phyloP scores from a whole-genome alignment of 2,113 vertebrate genomes.

The Stercorarius parasiticus region DNA sequence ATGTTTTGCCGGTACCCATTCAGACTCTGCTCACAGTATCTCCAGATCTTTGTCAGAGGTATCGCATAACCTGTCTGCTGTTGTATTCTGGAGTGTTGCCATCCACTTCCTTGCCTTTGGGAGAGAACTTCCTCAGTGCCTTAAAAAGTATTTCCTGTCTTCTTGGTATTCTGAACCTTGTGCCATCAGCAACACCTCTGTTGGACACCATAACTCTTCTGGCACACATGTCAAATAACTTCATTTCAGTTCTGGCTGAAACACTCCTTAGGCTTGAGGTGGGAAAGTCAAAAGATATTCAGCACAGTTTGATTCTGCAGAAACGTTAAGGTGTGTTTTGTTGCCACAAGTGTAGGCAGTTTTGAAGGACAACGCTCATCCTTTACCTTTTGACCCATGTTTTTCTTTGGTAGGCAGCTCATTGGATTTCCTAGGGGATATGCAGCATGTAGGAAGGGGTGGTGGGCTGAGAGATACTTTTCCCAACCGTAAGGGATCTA shows the following conservation, averaged over 20 bases:
- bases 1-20: not conserved
- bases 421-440: not conserved
- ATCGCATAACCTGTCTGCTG: not conserved
- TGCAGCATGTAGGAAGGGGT: not conserved
- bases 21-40: not conserved
- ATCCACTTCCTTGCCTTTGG: not conserved
- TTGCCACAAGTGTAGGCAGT: not conserved
- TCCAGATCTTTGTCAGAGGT: not conserved
- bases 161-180: not conserved
- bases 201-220: not conserved
- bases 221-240: fast-evolving
- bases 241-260: not conserved
- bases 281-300: not conserved
- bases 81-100: not conserved
- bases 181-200: not conserved
- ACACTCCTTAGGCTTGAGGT: not conserved
- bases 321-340: not conserved
- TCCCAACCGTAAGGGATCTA: not conserved
- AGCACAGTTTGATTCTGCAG: not conserved
- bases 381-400: not conserved
- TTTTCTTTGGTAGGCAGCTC: not conserved
- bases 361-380: not conserved
- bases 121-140: not conserved
- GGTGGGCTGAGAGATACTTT: not conserved
- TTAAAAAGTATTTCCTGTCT: not conserved